Evolutionary conservation across 2,888 invertebrate genomes (phyloP), one percentile per base, ranked within the genome.

Genomic region (Oscheius sp.): DNA sequence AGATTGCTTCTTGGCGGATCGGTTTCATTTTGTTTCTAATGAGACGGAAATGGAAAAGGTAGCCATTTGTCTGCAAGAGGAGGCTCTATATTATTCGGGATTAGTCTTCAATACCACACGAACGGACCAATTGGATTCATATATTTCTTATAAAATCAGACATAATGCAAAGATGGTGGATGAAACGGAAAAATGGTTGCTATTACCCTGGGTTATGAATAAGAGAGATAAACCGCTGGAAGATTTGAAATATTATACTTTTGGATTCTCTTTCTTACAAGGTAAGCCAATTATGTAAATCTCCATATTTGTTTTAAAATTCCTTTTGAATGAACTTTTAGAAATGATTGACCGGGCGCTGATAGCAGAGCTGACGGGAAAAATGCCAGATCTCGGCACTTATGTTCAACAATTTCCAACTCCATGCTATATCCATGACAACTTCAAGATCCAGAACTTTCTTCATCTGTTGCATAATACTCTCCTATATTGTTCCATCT

Each of bases 181-280:
- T 63, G 63, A 41, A 1, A 63, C 41, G 1, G 18, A 16, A 9
- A n/a, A 18, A 35, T 43, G 29, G 41, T 9, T 18, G 18, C 41
- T 41, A 16, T 35, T 6, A 12, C n/a, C 18, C 3, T 71, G 76
- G 29, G 72, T 75, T 23, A 73, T 76, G 27, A 66, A 74, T 23
- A 69, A 74, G 16, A 61, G 86, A 16, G 79, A 85, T 72, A 70
- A 69, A 1, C 85, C 87, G 6, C 80, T 88, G 2, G 84, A 88
- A 49, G 91, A 91, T 80, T 77, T 91, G 64, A 92, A 92, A 83
- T 92, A 92, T 87, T 85, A 92, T 68, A 90, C 91, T 1, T 93
- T 93, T 73, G 95, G 95, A 9, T 95, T 95, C 89, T 91, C 93
- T 0, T 94, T 93, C 88, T 91, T 95, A 16, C 94, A 94, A 88